Conservation (phyloP, 2,888 invertebrate genomes). For the Caenorhabditis doughertyi region DNA sequence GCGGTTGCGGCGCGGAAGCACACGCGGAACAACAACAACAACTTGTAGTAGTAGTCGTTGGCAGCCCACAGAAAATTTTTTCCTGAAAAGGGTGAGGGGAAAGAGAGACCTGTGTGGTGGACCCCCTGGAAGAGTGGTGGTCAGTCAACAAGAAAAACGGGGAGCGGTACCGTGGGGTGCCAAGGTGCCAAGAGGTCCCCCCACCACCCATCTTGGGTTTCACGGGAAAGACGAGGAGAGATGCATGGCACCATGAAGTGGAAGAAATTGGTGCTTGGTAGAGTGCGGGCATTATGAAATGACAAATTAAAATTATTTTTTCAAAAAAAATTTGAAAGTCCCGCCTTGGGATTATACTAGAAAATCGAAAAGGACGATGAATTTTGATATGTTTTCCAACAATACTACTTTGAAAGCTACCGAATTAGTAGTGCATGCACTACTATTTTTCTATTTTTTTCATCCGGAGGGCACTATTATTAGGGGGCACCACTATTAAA, state of each 20-base stretch:
- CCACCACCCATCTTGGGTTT: slow-evolving; percentile 17
- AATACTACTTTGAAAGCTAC: no score
- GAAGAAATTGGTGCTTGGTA: no score
- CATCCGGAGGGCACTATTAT: no score
- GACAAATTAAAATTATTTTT: no score
- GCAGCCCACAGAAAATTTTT: neutral
- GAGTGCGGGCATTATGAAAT: no score
- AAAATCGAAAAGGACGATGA: no score
- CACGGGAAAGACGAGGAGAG: neutral
- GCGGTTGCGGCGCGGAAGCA: slow-evolving; percentile 45
- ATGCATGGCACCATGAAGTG: neutral
- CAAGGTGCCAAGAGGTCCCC: slow-evolving; percentile 13
- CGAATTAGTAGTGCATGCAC: no score
- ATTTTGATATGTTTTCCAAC: no score
- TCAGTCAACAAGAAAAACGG: slow-evolving; percentile 30
- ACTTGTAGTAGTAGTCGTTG: slow-evolving; percentile 25
- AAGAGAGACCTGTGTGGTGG: slow-evolving; percentile 12
- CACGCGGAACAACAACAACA: slow-evolving; percentile 51
- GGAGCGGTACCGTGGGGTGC: slow-evolving; percentile 19
- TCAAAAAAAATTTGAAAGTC: no score
- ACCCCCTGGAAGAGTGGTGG: slow-evolving; percentile 6
- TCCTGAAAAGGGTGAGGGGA: slow-evolving; percentile 13
- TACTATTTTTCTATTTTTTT: no score
- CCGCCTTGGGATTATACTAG: no score
- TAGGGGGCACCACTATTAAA: no score